Base-by-base conservation (phyloP, 1,140 invertebrate species). In the Rhagoletis zephyria region DNA sequence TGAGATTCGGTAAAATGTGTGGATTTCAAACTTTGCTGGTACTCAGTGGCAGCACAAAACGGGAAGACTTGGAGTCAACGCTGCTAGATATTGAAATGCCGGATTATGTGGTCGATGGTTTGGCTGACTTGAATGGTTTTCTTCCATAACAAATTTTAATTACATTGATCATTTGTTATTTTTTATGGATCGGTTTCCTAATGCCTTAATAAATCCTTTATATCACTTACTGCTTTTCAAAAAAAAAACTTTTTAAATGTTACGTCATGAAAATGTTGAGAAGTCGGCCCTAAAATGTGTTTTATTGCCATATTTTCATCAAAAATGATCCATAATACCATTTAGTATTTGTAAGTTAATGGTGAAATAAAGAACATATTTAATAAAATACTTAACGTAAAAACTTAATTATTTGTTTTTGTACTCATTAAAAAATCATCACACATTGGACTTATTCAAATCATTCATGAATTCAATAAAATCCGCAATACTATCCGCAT, bases 1-100 rank as follows among this genome's bases (percentile, higher is more conserved):
- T 95, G 14, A 93, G 93, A 10, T 94, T 95, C 59, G 95, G 93
- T 0, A 93, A 92, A 30, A 89, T 93, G 19, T 93, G 93, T 7
- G 94, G 94, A 48, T 95, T 95, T 88, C 92, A 94, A 89, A 95
- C 94, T 0, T 89, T 95, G 10, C 89, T 95, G n/a, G 94, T 95
- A 0, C 90, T 94, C 19, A 94, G 94, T 6, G 94, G 94, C 30
- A 89, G 91, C 40, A 91, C 93, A 0, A 91, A 91, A 85, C 90
- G 93, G 60, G 89, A 93, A 10, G 89, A 93, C 48, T 63, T 89
- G 51, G 0, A 86, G n/a, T 30, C 40, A 3, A 4, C 74, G 9
- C 2, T 59, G n/a, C 6, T 12, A 4, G 77, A 74, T 1, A 51
- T 77, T 12, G 87, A 88, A 48, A 93, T 93, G 90, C 93, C 94